Percentiles rank a stretch among this genome's conserved stretches.
These are phyloP conservation scores for Manduca sexta DNA, from an alignment of 1,140 invertebrate species.

Conservation along the genomic window DNA sequence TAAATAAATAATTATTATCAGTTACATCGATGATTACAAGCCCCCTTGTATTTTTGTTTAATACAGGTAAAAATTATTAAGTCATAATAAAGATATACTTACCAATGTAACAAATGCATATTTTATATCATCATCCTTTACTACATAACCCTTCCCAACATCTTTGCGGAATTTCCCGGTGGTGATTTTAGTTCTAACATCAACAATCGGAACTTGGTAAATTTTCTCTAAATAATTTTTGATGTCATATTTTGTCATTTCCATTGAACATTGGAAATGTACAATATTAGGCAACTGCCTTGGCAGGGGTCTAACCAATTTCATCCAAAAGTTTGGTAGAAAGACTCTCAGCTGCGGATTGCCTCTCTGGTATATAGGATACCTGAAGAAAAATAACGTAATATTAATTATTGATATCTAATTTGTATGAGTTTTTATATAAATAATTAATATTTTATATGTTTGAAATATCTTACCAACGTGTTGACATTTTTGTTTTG, in stretches of 20 bases:
- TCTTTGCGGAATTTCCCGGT: constrained; percentile 75
- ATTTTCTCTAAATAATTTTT: constrained; percentile 97
- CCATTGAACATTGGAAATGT: constrained; percentile 88
- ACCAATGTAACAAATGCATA: constrained; percentile 87
- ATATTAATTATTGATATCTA: constrained; percentile 1
- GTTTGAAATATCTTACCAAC: constrained; percentile 31
- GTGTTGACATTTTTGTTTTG: constrained; percentile 56
- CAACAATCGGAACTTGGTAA: constrained; percentile 85
- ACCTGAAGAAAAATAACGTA: constrained; percentile 69
- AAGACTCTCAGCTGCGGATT: constrained; percentile 93
- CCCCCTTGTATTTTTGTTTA: no score
- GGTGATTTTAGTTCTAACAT: constrained; percentile 82
- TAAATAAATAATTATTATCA: no score
- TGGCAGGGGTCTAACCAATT: constrained; percentile 80
- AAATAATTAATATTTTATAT: background rate
- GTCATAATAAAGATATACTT: constrained; percentile 41
- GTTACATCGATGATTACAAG: no score
- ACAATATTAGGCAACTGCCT: constrained; percentile 84
- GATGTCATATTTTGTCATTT: constrained; percentile 92
- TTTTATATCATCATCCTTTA: constrained; percentile 91
- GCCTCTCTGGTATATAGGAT: constrained; percentile 90
- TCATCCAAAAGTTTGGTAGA: constrained; percentile 96
- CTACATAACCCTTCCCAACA: constrained; percentile 75
- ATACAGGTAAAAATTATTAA: no score
- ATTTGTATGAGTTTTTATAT: background rate